Conservation (phyloP, 2,113 vertebrate species). For the Hemiprocne comata region DNA sequence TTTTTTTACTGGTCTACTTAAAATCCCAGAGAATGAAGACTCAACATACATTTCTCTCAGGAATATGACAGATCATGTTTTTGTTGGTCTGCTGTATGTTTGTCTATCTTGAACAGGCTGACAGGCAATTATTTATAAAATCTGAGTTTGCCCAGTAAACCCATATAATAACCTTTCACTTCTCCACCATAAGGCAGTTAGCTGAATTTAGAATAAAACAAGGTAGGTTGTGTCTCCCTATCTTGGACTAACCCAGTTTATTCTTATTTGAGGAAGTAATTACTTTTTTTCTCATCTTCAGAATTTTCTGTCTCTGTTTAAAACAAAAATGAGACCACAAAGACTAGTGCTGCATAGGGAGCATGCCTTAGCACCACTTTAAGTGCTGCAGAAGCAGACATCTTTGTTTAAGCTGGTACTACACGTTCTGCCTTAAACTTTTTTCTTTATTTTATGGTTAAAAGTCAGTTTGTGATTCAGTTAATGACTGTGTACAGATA, state of each 20-base stretch:
- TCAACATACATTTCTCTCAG: conserved; percentile 80
- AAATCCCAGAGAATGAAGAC: conserved; percentile 80
- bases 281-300: conserved; percentile 11
- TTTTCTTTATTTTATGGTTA: neutral
- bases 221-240: conserved; percentile 72
- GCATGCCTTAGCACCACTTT: neutral
- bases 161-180: conserved; percentile 81
- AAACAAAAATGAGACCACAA: neutral
- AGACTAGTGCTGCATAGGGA: neutral
- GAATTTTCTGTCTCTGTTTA: conserved; percentile 10
- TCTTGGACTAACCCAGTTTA: conserved; percentile 49
- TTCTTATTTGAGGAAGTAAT: conserved; percentile 65
- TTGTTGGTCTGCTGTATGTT: conserved; percentile 83
- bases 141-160: conserved; percentile 79
- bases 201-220: conserved; percentile 75
- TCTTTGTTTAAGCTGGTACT: neutral
- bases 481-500: neutral
- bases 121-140: conserved; percentile 89
- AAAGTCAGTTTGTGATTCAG: neutral
- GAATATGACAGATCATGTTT: conserved; percentile 84
- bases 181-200: conserved; percentile 68
- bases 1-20: conserved; percentile 74
- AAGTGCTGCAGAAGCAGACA: neutral
- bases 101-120: conserved; percentile 83
- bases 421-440: neutral